phyloP scores from a whole-genome alignment of 2,888 invertebrate genomes.

The Caenorhabditis sp. region DNA sequence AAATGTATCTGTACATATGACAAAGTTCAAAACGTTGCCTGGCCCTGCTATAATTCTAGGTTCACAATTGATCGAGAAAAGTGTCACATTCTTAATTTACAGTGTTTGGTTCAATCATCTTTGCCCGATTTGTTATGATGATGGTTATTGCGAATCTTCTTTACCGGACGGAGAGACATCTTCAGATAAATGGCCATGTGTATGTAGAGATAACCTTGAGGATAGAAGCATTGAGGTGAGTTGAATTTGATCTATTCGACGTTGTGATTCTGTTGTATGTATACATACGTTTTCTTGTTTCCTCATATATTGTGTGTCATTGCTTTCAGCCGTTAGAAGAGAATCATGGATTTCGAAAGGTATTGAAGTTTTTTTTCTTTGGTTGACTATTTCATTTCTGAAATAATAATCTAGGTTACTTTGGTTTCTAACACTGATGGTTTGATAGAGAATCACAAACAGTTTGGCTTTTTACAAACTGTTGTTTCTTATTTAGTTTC shows the following conservation, averaged over 20 bases:
- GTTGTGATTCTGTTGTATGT: not conserved
- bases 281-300: constrained; percentile 8
- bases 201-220: constrained; percentile 45
- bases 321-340: constrained; percentile 48
- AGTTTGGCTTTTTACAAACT: constrained; percentile 20
- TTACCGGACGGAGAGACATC: constrained; percentile 22
- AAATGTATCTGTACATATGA: constrained; percentile 61
- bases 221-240: constrained; percentile 40
- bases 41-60: constrained; percentile 60
- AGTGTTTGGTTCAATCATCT: constrained; percentile 60
- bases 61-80: not conserved
- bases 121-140: constrained; percentile 52
- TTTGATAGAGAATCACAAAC: constrained; percentile 3
- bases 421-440: constrained; percentile 15
- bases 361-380: constrained; percentile 13
- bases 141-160: constrained; percentile 53
- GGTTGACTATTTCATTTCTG: not conserved
- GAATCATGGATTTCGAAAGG: constrained; percentile 48
- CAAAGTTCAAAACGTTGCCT: constrained; percentile 48
- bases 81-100: constrained; percentile 6
- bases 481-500: not conserved
- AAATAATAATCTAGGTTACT: constrained; percentile 2
- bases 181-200: constrained; percentile 45
- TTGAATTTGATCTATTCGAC: not conserved
- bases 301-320: not conserved